A percentile compares a stretch with the other conserved stretches of the same genome.
These are phyloP conservation scores for Ephialtes manifestator DNA, from an alignment of 2,888 invertebrate species.

Conservation along the genomic window DNA sequence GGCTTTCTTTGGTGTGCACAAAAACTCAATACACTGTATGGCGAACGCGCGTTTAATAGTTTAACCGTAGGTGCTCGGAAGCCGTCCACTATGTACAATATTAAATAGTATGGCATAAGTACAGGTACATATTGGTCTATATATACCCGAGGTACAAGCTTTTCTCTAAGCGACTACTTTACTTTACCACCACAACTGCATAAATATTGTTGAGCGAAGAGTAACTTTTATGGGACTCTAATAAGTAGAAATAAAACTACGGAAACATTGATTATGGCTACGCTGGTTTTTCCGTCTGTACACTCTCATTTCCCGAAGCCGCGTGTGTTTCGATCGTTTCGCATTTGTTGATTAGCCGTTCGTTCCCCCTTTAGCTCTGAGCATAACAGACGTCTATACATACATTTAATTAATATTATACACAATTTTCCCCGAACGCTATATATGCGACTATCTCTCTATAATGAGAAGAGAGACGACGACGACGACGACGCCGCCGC, in stretches of 20 bases:
- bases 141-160: neutral
- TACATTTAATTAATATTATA: constrained; percentile 56
- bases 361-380: neutral
- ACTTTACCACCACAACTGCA: neutral
- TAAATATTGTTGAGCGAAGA: constrained; percentile 25
- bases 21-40: constrained; percentile 26
- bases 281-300: constrained; percentile 44
- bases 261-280: constrained; percentile 63
- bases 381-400: constrained; percentile 12
- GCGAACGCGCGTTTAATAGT: constrained; percentile 52
- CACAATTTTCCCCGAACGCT: constrained; percentile 41
- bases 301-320: constrained; percentile 55
- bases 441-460: neutral
- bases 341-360: constrained; percentile 8
- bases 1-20: constrained; percentile 56
- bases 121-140: neutral
- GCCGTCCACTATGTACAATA: constrained; percentile 18
- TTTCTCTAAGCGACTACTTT: constrained; percentile 29
- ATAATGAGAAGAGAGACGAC: constrained; percentile 20
- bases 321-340: constrained; percentile 4
- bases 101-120: constrained; percentile 25
- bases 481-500: neutral
- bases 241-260: constrained; percentile 70
- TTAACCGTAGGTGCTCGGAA: constrained; percentile 7
- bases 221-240: constrained; percentile 69